Percentiles rank a stretch among this genome's conserved stretches.
Evolutionary conservation across 1,140 invertebrate species (phyloP).

Genomic region (Drosophila micromelanica): DNA sequence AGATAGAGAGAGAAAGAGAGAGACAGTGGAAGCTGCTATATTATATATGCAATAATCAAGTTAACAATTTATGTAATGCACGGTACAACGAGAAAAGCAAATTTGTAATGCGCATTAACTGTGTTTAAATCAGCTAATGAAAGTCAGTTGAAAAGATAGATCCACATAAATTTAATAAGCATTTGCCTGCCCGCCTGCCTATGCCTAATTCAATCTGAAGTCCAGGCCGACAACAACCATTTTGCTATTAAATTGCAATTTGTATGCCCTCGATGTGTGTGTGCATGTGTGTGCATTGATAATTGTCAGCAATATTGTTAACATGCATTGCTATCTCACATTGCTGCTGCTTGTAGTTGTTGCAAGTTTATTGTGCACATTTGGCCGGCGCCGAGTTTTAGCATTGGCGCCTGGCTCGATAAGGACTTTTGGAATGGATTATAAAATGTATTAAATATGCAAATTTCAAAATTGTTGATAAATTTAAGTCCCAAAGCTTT

Average conservation of each 20-base stretch:
- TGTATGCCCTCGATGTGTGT: constrained; percentile 10
- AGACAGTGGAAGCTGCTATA: neutral
- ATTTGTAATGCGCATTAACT: constrained; percentile 63
- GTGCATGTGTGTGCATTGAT: constrained; percentile 33
- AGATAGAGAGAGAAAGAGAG: neutral
- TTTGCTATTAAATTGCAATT: constrained; percentile 65
- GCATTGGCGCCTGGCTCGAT: constrained; percentile 24
- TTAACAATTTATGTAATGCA: constrained; percentile 34
- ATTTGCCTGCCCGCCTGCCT: neutral
- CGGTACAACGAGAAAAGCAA: constrained; percentile 12
- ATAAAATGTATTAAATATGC: constrained; percentile 46
- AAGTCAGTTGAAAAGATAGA: constrained; percentile 55
- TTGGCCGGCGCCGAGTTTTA: neutral
- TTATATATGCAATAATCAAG: constrained; percentile 15
- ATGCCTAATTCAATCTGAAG: constrained; percentile 34
- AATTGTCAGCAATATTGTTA: constrained; percentile 51
- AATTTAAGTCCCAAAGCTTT: neutral
- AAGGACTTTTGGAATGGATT: constrained; percentile 26
- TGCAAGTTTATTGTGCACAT: constrained; percentile 26
- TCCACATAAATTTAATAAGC: constrained; percentile 48
- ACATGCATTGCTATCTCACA: constrained; percentile 41
- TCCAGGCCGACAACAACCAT: constrained; percentile 20
- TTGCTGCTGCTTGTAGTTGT: constrained; percentile 12
- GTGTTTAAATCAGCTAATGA: constrained; percentile 75
- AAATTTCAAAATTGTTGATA: constrained; percentile 29